Base-by-base conservation (phyloP, 2,888 invertebrate genomes). In the Ectropis crepuscularia region DNA sequence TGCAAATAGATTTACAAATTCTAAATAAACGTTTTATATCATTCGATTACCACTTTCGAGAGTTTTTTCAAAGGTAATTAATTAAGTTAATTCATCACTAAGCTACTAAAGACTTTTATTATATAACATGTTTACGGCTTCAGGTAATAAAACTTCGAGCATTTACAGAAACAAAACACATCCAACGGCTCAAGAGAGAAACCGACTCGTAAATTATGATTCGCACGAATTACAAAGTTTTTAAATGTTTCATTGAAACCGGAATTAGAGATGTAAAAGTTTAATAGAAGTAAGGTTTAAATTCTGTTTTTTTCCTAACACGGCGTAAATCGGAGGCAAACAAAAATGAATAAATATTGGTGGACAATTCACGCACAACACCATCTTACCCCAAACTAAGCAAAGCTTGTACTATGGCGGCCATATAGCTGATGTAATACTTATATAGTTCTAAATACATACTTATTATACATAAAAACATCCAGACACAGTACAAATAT, bases 51-150 rank as follows among this genome's bases (percentile, higher is more conserved):
- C 45, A 12, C 12, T 7, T 12, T 46, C 11, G 12, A 46, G 12
- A 10, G 41, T 10, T 41, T 46, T 46, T 46, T 12, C 12, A 8
- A 46, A 46, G 12, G 12, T 4, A 12, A 46, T 41, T 9, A 41
- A 41, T 46, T 46, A 46, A 46, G 45, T 12, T 7, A 46, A 46
- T 12, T 46, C 7, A 46, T 12, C 45, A 46, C 45, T 12, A 12
- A 46, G 45, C 45, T 46, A 46, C 45, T 46, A 46, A 46, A 42
- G 42, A 2, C 10, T 42, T 42, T 46, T 12, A 46, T 12, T 46
- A 12, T 46, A 7, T 12, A 46, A 9, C 16, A 16, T 43, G 6
- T 43, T n/a, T n/a, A 43, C 11, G 6, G 11, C 4, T 6, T 43
- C n/a, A n/a, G 6, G n/a, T 5, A 43, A 28, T 47, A 47, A 47